Percentiles rank a stretch among this genome's conserved stretches.
Evolutionary conservation across 2,888 invertebrate genomes (phyloP).

Genomic region (Eugnorisma glareosa): DNA sequence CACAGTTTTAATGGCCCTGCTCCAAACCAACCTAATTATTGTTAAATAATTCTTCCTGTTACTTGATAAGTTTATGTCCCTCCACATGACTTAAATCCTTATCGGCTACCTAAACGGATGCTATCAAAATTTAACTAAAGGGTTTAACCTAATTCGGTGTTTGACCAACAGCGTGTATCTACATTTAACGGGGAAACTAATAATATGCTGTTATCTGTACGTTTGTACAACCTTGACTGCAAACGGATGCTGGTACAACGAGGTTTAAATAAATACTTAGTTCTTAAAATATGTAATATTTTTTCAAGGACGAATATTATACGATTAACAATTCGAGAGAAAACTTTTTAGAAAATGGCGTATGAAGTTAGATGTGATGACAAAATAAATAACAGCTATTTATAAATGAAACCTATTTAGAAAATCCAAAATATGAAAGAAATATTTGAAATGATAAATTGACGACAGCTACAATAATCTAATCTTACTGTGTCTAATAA

Average conservation of each 20-base stretch:
- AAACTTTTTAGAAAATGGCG: slow-evolving; percentile 1
- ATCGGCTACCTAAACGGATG: slow-evolving; percentile 63
- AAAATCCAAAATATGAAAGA: no score
- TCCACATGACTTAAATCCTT: slow-evolving; percentile 7
- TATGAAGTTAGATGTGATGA: not conserved
- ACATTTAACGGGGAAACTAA: slow-evolving; percentile 72
- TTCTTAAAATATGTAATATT: slow-evolving; percentile 49
- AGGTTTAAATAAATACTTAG: slow-evolving; percentile 72
- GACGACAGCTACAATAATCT: no score
- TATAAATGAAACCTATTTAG: not conserved
- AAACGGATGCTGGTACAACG: slow-evolving; percentile 80
- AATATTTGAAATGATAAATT: no score
- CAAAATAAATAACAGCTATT: not conserved
- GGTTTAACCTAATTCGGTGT: slow-evolving; percentile 82
- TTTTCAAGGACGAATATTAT: slow-evolving; percentile 33
- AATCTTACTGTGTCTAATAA: no score
- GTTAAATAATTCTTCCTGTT: not conserved
- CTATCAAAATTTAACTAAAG: slow-evolving; percentile 74
- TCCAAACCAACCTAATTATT: not conserved
- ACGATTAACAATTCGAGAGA: slow-evolving; percentile 6
- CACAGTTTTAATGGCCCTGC: not conserved
- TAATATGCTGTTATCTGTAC: slow-evolving; percentile 78
- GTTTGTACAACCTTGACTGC: slow-evolving; percentile 81
- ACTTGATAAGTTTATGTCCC: slow-evolving; percentile 1
- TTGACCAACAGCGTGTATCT: slow-evolving; percentile 78